Evolutionary conservation across 1,140 invertebrate species (phyloP).

Genomic region (Brachionus plicatilis): DNA sequence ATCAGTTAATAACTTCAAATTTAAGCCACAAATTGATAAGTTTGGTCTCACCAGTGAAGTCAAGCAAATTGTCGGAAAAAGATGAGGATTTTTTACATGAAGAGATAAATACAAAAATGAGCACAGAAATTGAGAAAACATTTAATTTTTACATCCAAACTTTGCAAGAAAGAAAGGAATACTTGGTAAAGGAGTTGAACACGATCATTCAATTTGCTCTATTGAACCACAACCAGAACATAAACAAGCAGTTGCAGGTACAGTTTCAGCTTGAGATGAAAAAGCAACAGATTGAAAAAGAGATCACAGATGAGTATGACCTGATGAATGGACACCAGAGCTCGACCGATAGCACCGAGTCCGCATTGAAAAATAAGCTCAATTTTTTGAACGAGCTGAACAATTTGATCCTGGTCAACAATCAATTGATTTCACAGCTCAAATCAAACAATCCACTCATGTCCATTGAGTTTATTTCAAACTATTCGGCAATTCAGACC

Average conservation of each 20-base stretch:
- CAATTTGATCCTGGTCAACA: slow-evolving; percentile 17
- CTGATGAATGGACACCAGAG: neutral
- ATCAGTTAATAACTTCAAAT: slow-evolving; percentile 3
- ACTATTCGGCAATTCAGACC: slow-evolving; percentile 36
- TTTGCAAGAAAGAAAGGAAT: slow-evolving; percentile 21
- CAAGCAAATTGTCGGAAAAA: neutral
- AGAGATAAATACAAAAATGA: neutral
- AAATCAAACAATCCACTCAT: slow-evolving; percentile 22
- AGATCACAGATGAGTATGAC: slow-evolving; percentile 25
- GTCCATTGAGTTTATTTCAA: slow-evolving; percentile 38
- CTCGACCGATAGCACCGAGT: neutral
- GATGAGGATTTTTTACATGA: neutral
- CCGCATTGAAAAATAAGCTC: neutral
- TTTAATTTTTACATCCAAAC: slow-evolving; percentile 37
- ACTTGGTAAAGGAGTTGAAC: slow-evolving; percentile 28
- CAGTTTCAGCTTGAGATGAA: slow-evolving; percentile 37
- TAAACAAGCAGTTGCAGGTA: slow-evolving; percentile 33
- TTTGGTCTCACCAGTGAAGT: neutral
- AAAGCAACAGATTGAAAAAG: slow-evolving; percentile 34
- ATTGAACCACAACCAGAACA: slow-evolving; percentile 32
- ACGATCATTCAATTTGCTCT: slow-evolving; percentile 37
- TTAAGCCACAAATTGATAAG: slow-evolving; percentile 25
- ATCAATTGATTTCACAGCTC: slow-evolving; percentile 1
- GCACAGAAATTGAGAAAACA: neutral
- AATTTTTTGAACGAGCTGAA: slow-evolving; percentile 19